Percentiles rank a stretch among this genome's conserved stretches.
These are phyloP conservation scores for Drosophila azteca DNA, from an alignment of 1,140 invertebrate genomes.

Conservation along the genomic window DNA sequence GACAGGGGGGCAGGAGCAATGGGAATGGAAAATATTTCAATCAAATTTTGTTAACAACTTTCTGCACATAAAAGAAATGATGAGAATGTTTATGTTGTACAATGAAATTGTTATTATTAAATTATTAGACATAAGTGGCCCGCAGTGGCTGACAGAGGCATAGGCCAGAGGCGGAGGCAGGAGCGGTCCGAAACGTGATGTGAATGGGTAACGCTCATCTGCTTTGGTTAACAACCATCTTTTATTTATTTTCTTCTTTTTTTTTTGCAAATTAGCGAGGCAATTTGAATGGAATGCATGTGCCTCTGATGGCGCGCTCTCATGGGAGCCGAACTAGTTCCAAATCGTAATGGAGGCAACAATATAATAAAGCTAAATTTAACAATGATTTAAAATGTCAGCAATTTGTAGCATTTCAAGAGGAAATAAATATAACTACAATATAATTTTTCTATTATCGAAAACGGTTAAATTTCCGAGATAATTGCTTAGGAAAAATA, in stretches of 20 bases:
- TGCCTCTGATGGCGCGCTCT: background rate
- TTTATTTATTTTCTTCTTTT: conserved; percentile 5
- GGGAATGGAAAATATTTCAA: conserved; percentile 37
- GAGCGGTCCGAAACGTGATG: conserved; percentile 36
- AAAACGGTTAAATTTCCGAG: too few relatives aligned
- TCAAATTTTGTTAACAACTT: conserved; percentile 35
- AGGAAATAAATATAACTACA: too few relatives aligned
- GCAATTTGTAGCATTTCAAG: conserved; percentile 14
- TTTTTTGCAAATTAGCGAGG: conserved; percentile 48
- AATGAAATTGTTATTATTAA: conserved; percentile 60
- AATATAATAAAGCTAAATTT: background rate
- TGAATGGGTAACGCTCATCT: conserved; percentile 50
- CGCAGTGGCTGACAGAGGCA: conserved; percentile 20
- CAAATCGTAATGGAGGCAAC: conserved; percentile 17
- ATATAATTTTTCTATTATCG: too few relatives aligned
- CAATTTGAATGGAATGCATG: conserved; percentile 49
- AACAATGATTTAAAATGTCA: conserved; percentile 3
- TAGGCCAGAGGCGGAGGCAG: conserved; percentile 19
- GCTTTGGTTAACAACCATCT: conserved; percentile 34
- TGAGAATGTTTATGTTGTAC: conserved; percentile 49
- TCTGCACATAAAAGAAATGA: conserved; percentile 50
- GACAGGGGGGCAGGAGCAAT: conserved; percentile 1
- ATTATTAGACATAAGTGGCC: conserved; percentile 50
- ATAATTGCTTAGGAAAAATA: too few relatives aligned
- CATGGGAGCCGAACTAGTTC: conserved; percentile 30